Evolutionary conservation across 1,140 invertebrate genomes (phyloP), one percentile per base, ranked within the genome.

Genomic region (Listronotus bonariensis): DNA sequence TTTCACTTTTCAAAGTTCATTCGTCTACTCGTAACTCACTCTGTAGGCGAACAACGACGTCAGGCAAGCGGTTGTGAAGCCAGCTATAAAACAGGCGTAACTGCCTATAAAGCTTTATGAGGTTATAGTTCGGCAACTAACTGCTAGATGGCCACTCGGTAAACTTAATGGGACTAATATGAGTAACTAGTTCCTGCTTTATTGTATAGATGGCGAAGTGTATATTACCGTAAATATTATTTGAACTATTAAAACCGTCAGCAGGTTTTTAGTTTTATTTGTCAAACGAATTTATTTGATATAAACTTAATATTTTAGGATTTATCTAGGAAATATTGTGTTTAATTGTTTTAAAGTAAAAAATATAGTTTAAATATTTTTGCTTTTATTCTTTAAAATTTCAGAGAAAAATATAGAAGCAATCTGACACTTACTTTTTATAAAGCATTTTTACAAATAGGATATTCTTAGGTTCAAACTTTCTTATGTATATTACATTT

Each of bases 91-190:
- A 34, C 20, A 56, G 9, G 46, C 55, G 26, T 64, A 38, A 65
- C 48, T 48, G 57, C 59, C 51, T 53, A 58, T 60, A 55, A 69
- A 42, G 31, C 12, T 67, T 67, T 70, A 67, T 66, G 49, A 56
- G 38, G 55, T 49, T 41, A 66, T 70, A 67, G 68, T 70, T 67
- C 43, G 55, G 56, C 65, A 55, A 54, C 55, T 64, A 61, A 65
- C 65, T 52, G 57, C 59, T 70, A 70, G 68, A 59, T 67, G 68
- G 68, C 68, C 56, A 42, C 34, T 38, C 26, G 14, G 8, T 53
- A 15, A 6, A 31, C 34, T 18, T 49, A 54, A 43, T 31, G 17
- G 38, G 20, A 12, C 8, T 43, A 51, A 15, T 54, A 31, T 32
- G 38, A 10, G 45, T 14, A 18, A 52, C 20, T 53, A 60, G 42